Base-by-base conservation (phyloP, 1,140 invertebrate species). In the Drosophila lacteicornis region DNA sequence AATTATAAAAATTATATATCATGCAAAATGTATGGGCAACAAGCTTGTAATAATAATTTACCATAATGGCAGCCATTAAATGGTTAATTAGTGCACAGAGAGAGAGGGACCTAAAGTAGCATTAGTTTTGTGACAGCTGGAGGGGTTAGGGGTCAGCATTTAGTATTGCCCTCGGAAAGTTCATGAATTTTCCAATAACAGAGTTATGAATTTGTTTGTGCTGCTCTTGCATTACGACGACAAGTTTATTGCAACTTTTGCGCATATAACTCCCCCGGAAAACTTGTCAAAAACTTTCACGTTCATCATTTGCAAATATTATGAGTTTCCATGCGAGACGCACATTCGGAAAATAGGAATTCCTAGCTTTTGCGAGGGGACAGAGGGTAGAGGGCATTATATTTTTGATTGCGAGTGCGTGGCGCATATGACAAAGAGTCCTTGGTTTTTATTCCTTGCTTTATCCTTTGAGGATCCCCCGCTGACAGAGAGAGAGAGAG, bases 261-360 rank as follows among this genome's bases (percentile, higher is more conserved):
- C 17, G 25, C 19, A 25, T 12, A 30, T 11, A 45, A 43, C 42
- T 38, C 45, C 30, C 30, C 0, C 40, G 30, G 13, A 25, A 74
- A 77, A 83, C 81, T 88, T 90, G 84, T 81, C 81, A 82, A 90
- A 90, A 90, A 90, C 85, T 90, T 90, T 71, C 85, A 90, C 85
- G 85, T 90, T 85, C 85, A 80, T 90, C 85, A 90, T 90, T 90
- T 90, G 85, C 85, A 85, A 90, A 90, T 90, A 90, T 90, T 85
- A 90, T 85, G 85, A 84, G 82, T 77, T 85, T 90, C 68, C 65
- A 68, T 84, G 81, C 68, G 50, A 73, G 55, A 63, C 67, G 69
- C 46, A 56, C 57, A 55, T 27, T 60, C 46, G 30, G 40, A 65
- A 40, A 47, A 59, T 36, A 33, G 9, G 27, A 50, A 71, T 57